Evolutionary conservation across 2,797 vertebrate genomes (phyloP).

Genomic region (Anguilla anguilla): DNA sequence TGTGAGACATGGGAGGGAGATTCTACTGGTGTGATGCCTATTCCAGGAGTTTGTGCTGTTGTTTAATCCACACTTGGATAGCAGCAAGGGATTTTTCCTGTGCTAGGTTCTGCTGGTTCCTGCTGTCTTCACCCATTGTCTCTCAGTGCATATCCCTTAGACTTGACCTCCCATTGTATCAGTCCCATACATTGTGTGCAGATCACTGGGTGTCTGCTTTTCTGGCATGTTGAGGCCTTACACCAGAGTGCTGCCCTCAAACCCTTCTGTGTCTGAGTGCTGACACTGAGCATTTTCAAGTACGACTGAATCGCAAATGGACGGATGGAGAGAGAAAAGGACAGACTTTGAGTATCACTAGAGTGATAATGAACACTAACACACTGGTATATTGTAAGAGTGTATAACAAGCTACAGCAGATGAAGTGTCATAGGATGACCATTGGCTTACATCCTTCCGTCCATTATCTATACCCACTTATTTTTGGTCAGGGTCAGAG

Average conservation of each 20-base stretch:
- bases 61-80: conserved; percentile 83
- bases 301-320: no score
- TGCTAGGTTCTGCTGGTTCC: conserved; percentile 56
- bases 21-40: conserved; percentile 85
- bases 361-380: no score
- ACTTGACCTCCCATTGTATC: background rate
- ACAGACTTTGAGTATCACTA: no score
- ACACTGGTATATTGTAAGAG: no score
- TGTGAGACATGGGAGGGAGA: conserved; percentile 40
- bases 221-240: background rate
- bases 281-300: background rate
- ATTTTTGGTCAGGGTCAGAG: no score
- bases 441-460: no score
- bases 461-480: no score
- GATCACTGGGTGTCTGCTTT: background rate
- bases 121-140: conserved; percentile 63
- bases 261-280: conserved; percentile 56
- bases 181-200: background rate
- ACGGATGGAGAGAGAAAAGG: no score
- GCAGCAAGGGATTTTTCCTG: conserved; percentile 39
- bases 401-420: no score
- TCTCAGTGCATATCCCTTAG: no score
- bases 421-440: no score
- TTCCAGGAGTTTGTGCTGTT: conserved; percentile 92
- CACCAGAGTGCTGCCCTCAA: conserved; percentile 73